These are phyloP conservation scores for Hiodon alosoides DNA, from an alignment of 2,113 vertebrate genomes.

Conservation along the genomic window DNA sequence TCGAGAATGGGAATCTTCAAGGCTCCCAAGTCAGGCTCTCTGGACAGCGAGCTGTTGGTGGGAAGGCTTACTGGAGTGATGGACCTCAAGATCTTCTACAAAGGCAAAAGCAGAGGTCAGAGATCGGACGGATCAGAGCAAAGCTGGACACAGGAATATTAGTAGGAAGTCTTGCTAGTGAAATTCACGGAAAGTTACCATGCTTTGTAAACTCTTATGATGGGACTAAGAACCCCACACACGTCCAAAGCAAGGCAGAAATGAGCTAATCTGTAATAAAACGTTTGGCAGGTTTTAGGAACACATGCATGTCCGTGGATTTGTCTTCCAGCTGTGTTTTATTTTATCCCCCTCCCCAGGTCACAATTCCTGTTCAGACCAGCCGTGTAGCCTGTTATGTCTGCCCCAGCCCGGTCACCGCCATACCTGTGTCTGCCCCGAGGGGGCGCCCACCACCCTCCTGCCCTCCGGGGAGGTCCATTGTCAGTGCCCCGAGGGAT, in stretches of 20 bases:
- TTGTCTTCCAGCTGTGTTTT: too few species aligned
- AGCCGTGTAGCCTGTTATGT: slow-evolving; percentile 85
- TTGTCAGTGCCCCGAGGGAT: slow-evolving; percentile 83
- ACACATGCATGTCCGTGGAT: too few species aligned
- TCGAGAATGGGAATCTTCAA: slow-evolving; percentile 93
- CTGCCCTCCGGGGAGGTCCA: slow-evolving; percentile 70
- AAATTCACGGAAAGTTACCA: too few species aligned
- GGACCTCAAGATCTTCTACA: slow-evolving; percentile 98
- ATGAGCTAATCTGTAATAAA: too few species aligned
- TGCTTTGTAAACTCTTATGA: too few species aligned
- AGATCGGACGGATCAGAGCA: fast-evolving
- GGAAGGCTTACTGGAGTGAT: slow-evolving; percentile 84
- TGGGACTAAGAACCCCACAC: too few species aligned
- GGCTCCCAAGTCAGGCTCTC: slow-evolving; percentile 78
- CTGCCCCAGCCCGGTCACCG: slow-evolving; percentile 75
- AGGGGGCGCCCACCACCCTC: slow-evolving; percentile 63
- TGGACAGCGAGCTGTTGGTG: slow-evolving; percentile 73
- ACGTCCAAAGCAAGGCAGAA: too few species aligned
- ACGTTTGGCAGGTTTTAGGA: too few species aligned
- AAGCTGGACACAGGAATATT: not conserved
- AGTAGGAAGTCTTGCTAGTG: too few species aligned
- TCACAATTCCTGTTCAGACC: slow-evolving; percentile 74
- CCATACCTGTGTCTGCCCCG: slow-evolving; percentile 81
- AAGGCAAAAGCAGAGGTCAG: slow-evolving; percentile 81
- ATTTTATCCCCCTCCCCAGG: slow-evolving; percentile 53